phyloP scores from a whole-genome alignment of 2,113 vertebrate species.

The Tachysurus fulvidraco region DNA sequence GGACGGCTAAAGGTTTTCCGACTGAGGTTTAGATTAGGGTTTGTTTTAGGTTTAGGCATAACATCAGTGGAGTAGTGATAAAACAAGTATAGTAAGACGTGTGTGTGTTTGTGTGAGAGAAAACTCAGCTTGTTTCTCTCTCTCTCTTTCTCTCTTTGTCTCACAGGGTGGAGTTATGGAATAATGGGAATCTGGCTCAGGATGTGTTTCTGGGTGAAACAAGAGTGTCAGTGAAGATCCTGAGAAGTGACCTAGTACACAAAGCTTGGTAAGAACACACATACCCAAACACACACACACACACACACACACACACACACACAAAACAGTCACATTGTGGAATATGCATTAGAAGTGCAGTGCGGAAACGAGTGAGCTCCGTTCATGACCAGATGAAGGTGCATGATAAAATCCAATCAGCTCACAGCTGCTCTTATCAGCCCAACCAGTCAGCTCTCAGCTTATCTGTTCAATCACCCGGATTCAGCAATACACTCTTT shows the following conservation, averaged over 20 bases:
- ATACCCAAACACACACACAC: neutral
- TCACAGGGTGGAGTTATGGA: slow-evolving; percentile 93
- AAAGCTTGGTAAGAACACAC: slow-evolving; percentile 85
- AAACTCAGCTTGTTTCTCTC: neutral
- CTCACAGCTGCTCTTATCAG: slow-evolving; percentile 28
- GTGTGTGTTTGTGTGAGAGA: neutral
- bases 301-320: neutral
- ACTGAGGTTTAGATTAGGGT: neutral
- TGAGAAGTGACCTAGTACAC: slow-evolving; percentile 83
- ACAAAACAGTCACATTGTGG: neutral
- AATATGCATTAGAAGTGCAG: neutral
- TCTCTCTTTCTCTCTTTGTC: slow-evolving; percentile 38
- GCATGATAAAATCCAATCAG: slow-evolving; percentile 44
- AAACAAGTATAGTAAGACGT: neutral
- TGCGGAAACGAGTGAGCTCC: neutral
- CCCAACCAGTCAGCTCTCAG: slow-evolving; percentile 35
- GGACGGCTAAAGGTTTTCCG: neutral
- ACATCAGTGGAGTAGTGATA: neutral
- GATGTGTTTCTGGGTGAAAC: slow-evolving; percentile 95
- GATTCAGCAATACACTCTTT: neutral
- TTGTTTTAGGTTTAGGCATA: neutral
- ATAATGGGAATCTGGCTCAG: slow-evolving; percentile 94
- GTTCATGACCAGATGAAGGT: slow-evolving; percentile 40
- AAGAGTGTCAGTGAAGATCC: slow-evolving; percentile 88
- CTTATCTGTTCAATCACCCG: neutral